Evolutionary conservation across 2,888 invertebrate species (phyloP), one percentile per base, ranked within the genome.

Genomic region (Prosapia bicincta): DNA sequence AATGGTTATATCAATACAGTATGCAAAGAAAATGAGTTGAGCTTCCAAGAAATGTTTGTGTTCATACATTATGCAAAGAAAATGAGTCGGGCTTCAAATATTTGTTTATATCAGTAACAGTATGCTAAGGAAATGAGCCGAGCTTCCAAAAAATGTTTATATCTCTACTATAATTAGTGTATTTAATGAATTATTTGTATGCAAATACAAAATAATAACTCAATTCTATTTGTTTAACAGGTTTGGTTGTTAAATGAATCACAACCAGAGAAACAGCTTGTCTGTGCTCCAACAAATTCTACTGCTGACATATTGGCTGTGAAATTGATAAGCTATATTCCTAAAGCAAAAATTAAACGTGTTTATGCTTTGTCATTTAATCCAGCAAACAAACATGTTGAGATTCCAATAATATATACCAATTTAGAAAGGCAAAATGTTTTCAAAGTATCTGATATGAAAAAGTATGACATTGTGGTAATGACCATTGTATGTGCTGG

Each of bases 251-350:
- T 38, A 2, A 43, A 20, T n/a, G 13, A n/a, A 26, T 23, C 25
- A 20, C 1, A 15, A n/a, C 66, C 23, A n/a, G 26, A 24, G 15
- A 68, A 65, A 84, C 85, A 76, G 78, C 84, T 93, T 28, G 87
- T 92, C 2, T 89, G 91, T 81, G 88, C 92, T 0, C 89, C 91
- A 0, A 91, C 93, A 1, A 93, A 93, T 84, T 87, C 90, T 76
- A 92, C 93, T 13, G 92, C 91, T 70, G 92, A 93, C 84, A 89
- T 91, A 82, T 84, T 93, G 66, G 87, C 90, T 0, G 81, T 84
- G 76, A 84, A 88, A 78, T 82, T 90, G 32, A 79, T 84, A 2
- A 82, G 85, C 76, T 79, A 84, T 72, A 79, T 85, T 76, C 79
- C 82, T 10, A 78, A 81, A 26, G 81, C 80, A n/a, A 83, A 84